Percentiles rank a stretch among this genome's conserved stretches.
Evolutionary conservation across 2,797 vertebrate genomes (phyloP).

Genomic region (Phyllotis vaccarum): DNA sequence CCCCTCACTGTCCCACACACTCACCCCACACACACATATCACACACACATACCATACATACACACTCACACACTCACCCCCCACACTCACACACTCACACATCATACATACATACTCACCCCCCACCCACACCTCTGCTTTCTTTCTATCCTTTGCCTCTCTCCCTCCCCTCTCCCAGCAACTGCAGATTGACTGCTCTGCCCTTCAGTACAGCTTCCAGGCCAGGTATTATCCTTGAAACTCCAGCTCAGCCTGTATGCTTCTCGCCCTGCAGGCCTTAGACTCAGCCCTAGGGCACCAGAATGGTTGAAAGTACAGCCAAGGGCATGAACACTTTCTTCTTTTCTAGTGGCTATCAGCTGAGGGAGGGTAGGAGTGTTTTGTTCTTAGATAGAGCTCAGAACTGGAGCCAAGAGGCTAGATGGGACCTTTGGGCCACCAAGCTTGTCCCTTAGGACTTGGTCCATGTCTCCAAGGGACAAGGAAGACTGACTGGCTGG

Average conservation of each 20-base stretch:
- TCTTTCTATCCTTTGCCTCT: background rate
- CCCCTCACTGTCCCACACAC: no score
- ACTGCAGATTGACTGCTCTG: background rate
- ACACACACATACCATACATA: background rate
- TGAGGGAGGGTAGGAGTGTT: background rate
- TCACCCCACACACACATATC: background rate
- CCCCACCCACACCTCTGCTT: background rate
- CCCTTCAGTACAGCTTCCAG: background rate
- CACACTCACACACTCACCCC: no score
- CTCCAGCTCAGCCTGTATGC: background rate
- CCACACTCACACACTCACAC: background rate
- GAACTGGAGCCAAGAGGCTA: background rate
- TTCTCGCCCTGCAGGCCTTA: background rate
- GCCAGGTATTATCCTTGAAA: background rate
- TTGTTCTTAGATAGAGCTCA: slow-evolving; percentile 9
- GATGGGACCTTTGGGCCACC: background rate
- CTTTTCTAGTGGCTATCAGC: background rate
- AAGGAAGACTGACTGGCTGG: slow-evolving; percentile 42
- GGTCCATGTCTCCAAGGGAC: slow-evolving; percentile 33
- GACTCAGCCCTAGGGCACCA: background rate
- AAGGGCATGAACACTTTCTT: background rate
- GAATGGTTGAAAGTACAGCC: background rate
- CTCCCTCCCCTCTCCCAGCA: background rate
- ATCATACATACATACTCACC: background rate
- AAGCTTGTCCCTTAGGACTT: slow-evolving; percentile 24